Evolutionary conservation across 2,113 vertebrate genomes (phyloP).

Genomic region (Acrocephalus arundinaceus): DNA sequence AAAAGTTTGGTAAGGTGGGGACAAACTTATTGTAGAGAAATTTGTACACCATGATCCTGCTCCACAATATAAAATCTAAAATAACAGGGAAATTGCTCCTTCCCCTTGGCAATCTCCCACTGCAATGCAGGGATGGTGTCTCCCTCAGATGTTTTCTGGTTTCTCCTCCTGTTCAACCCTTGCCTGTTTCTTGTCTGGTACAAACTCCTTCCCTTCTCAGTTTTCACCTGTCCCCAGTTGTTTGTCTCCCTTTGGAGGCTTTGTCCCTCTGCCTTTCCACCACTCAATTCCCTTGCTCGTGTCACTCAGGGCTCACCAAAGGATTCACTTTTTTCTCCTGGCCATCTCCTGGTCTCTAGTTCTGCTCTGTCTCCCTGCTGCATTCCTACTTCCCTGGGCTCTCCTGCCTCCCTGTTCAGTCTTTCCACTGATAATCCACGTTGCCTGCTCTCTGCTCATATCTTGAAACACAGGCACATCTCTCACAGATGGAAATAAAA

Average conservation of each 20-base stretch:
- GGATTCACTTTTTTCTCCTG: neutral
- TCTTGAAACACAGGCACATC: neutral
- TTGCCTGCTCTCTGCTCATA: neutral
- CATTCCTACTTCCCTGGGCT: neutral
- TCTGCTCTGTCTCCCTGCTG: neutral
- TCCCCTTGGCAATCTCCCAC: neutral
- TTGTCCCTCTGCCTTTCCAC: neutral
- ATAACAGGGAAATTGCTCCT: neutral
- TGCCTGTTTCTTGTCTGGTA: neutral
- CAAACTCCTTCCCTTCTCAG: neutral
- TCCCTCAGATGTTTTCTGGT: neutral
- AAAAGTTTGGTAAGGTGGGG: neutral
- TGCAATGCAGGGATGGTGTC: neutral
- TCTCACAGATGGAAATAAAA: conserved; percentile 12
- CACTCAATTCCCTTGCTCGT: neutral
- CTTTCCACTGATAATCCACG: neutral
- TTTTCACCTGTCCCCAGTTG: neutral
- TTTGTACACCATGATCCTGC: neutral
- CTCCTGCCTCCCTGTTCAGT: neutral
- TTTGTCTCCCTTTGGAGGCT: neutral
- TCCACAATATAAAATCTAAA: neutral
- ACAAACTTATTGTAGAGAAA: neutral
- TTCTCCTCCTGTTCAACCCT: neutral
- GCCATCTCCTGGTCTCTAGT: neutral
- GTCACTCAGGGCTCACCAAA: neutral